Conservation (phyloP, 2,113 vertebrate genomes). For the Recurvirostra avosetta region DNA sequence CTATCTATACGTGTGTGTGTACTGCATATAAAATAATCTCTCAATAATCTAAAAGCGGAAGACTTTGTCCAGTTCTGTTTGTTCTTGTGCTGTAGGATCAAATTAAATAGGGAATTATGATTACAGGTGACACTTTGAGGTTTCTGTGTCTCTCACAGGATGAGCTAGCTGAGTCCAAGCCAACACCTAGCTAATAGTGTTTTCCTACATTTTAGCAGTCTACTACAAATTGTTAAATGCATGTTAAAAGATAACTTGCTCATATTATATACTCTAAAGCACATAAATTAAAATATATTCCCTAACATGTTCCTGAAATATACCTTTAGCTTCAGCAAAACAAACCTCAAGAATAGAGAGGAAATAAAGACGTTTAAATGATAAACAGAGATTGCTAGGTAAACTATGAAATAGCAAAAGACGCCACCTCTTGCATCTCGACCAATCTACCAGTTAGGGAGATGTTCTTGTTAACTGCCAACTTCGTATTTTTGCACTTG, state of each 20-base stretch:
- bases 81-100: neutral
- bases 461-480: neutral
- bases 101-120: neutral
- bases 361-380: neutral
- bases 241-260: neutral
- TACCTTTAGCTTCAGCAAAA: neutral
- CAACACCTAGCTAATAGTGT: neutral
- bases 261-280: neutral
- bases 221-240: neutral
- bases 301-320: neutral
- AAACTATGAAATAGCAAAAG: neutral
- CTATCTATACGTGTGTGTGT: fast-evolving
- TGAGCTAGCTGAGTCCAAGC: neutral
- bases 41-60: neutral
- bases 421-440: neutral
- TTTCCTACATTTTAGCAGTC: neutral
- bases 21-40: neutral
- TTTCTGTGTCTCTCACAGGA: neutral
- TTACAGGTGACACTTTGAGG: neutral
- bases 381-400: neutral
- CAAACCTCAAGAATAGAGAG: neutral
- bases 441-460: neutral
- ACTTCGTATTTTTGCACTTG: neutral
- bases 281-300: neutral
- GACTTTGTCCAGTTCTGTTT: neutral